Evolutionary conservation across 2,113 vertebrate species (phyloP).

Genomic region (Riparia riparia): DNA sequence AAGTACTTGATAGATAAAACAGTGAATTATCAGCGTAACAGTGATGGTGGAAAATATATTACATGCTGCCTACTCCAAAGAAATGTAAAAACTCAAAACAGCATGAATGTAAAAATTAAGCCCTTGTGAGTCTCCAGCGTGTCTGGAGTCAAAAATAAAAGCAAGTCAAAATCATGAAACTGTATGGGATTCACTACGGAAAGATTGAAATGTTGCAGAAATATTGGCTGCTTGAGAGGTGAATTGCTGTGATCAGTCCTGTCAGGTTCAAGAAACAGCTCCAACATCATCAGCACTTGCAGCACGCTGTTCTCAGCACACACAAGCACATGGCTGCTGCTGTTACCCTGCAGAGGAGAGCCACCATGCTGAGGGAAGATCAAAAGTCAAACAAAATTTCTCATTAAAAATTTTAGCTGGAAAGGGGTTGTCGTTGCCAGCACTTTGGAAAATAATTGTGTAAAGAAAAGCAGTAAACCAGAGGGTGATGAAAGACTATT

Average conservation of each 20-base stretch:
- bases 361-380: not conserved
- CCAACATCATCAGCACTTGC: not conserved
- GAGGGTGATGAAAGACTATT: not conserved
- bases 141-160: not conserved
- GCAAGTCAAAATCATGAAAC: not conserved
- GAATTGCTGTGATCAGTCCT: not conserved
- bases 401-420: slow-evolving; percentile 3
- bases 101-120: not conserved
- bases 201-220: not conserved
- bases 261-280: not conserved
- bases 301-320: not conserved
- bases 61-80: not conserved
- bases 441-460: not conserved
- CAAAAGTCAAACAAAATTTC: slow-evolving; percentile 4
- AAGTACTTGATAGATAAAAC: not conserved
- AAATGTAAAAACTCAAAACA: not conserved
- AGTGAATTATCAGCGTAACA: not conserved
- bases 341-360: not conserved
- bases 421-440: not conserved
- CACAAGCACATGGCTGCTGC: not conserved
- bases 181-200: not conserved
- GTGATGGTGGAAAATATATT: not conserved
- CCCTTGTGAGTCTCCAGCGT: not conserved
- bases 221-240: not conserved
- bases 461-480: not conserved